A percentile compares a stretch with the other conserved stretches of the same genome.
phyloP scores from a whole-genome alignment of 2,797 vertebrate genomes.

The Balearica regulorum region DNA sequence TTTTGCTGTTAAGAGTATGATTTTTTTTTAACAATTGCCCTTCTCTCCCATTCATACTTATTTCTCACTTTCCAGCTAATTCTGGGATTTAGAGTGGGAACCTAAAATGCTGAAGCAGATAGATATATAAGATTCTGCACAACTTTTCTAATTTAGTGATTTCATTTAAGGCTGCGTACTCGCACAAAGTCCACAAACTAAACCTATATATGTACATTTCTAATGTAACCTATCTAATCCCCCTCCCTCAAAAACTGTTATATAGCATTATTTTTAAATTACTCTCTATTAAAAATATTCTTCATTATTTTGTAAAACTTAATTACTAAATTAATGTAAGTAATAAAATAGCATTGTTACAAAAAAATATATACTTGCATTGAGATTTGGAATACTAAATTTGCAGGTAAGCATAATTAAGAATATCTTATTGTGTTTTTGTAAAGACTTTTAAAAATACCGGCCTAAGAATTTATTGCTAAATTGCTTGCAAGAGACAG shows the following conservation, averaged over 20 bases:
- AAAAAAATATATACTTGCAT: background rate
- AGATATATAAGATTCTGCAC: background rate
- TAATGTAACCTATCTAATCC: background rate
- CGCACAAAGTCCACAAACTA: background rate
- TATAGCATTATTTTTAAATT: background rate
- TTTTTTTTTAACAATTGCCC: background rate
- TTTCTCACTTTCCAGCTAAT: background rate
- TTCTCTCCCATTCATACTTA: background rate
- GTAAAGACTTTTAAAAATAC: background rate
- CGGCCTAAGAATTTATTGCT: background rate
- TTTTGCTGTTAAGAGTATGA: background rate
- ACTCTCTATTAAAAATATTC: background rate
- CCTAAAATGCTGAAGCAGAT: background rate
- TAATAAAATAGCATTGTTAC: background rate
- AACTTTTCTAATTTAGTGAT: background rate
- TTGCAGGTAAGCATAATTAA: background rate
- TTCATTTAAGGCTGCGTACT: background rate
- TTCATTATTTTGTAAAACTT: background rate
- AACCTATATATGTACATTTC: background rate
- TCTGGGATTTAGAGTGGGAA: background rate
- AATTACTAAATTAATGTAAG: background rate
- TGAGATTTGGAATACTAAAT: background rate
- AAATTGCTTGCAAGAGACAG: background rate
- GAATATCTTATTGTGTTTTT: background rate
- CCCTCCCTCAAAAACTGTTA: background rate